These are phyloP conservation scores for Anolis sagrei DNA, from an alignment of 2,113 vertebrate species.

Conservation along the genomic window DNA sequence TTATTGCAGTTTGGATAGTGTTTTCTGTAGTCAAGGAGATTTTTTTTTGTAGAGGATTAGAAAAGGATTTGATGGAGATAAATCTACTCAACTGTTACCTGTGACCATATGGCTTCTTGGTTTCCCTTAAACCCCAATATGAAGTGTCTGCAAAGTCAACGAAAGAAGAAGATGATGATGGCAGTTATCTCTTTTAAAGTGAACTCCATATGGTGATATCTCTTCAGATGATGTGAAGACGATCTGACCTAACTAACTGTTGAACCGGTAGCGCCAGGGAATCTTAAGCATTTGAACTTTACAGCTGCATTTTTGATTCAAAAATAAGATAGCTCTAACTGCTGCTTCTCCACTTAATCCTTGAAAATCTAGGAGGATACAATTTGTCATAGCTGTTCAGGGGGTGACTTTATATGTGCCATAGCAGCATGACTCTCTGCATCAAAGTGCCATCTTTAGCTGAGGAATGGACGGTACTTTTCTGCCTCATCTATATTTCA, in stretches of 20 bases:
- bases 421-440: fast-evolving
- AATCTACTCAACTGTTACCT: neutral
- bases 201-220: neutral
- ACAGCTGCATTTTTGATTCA: neutral
- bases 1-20: neutral
- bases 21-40: neutral
- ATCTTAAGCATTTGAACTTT: neutral
- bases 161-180: neutral
- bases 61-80: neutral
- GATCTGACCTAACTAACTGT: neutral
- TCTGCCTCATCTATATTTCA: neutral
- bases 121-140: neutral
- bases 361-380: neutral
- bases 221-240: neutral
- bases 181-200: fast-evolving
- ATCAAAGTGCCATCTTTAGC: neutral
- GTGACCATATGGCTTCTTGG: neutral
- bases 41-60: neutral
- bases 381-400: neutral
- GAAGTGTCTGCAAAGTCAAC: neutral
- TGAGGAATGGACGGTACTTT: neutral
- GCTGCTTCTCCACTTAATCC: neutral
- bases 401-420: fast-evolving
- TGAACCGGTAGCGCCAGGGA: neutral
- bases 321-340: neutral